phyloP scores from a whole-genome alignment of 2,113 vertebrate genomes.

The Patagioenas fasciata region DNA sequence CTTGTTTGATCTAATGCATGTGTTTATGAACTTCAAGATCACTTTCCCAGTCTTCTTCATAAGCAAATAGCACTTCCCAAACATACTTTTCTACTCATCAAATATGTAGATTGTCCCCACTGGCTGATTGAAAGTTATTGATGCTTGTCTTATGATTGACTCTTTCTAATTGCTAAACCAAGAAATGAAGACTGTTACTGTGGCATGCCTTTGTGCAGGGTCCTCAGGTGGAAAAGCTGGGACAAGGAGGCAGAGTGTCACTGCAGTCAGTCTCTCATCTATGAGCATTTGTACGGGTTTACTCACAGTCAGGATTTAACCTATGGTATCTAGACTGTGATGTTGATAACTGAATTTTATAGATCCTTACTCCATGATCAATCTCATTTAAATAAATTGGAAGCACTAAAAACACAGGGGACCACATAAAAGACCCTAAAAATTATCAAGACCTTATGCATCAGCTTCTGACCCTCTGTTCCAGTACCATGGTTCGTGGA shows the following conservation, averaged over 20 bases:
- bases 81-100: background rate
- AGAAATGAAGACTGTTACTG: background rate
- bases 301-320: background rate
- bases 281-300: background rate
- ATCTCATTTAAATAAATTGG: background rate
- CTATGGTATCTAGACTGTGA: background rate
- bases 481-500: background rate
- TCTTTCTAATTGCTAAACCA: background rate
- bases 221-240: background rate
- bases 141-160: background rate
- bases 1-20: background rate
- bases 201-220: background rate
- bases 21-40: background rate
- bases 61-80: background rate
- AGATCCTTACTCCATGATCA: background rate
- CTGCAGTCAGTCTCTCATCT: background rate
- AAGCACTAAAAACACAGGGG: background rate
- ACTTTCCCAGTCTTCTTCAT: background rate
- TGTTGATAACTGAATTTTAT: background rate
- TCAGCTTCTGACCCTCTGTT: background rate
- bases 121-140: background rate
- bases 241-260: background rate
- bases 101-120: background rate
- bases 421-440: background rate
- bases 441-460: background rate